Conservation (phyloP, 1,140 invertebrate species). For the Micrasema minimum region DNA sequence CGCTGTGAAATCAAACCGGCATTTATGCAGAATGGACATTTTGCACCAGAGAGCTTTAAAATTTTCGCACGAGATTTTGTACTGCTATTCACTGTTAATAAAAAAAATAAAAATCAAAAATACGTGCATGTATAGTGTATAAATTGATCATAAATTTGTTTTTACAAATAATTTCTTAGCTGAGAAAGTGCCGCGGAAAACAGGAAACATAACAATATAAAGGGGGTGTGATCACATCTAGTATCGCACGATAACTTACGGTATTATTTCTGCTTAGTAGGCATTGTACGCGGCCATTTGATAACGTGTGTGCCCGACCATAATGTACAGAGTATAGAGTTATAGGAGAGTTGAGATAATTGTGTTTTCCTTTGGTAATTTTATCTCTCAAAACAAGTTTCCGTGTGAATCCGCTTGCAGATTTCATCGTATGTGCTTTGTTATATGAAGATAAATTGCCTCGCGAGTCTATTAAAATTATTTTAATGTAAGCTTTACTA, state of each 20-base stretch:
- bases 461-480: neutral
- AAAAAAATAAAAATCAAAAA: too few species aligned
- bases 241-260: conserved; percentile 19
- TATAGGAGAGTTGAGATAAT: too few species aligned
- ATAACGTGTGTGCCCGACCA: conserved; percentile 27
- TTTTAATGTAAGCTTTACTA: too few species aligned
- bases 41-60: too few species aligned
- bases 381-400: conserved; percentile 19
- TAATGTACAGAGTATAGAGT: conserved; percentile 11
- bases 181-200: conserved; percentile 28
- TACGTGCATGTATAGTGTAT: too few species aligned
- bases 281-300: conserved; percentile 28
- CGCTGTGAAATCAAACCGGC: too few species aligned
- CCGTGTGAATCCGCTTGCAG: conserved; percentile 14
- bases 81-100: too few species aligned
- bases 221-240: conserved; percentile 31
- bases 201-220: conserved; percentile 19
- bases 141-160: too few species aligned
- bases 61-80: too few species aligned
- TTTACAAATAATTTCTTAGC: neutral
- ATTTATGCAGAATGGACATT: too few species aligned
- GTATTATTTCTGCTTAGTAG: conserved; percentile 14
- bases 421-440: neutral
- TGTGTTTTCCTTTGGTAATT: conserved; percentile 27
- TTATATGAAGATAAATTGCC: neutral